phyloP scores from a whole-genome alignment of 2,113 vertebrate species.

The Calonectris borealis region DNA sequence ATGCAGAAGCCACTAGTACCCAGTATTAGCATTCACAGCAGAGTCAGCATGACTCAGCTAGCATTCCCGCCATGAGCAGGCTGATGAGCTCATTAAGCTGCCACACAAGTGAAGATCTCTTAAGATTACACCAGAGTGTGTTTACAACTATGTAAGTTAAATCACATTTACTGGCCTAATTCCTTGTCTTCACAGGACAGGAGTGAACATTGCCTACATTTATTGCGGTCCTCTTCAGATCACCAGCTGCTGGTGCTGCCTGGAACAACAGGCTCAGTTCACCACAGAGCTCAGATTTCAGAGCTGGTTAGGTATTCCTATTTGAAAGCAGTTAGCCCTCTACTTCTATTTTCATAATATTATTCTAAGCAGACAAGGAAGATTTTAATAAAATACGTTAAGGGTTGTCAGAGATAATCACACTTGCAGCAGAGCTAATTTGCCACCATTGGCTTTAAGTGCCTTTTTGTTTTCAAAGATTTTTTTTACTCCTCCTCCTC shows the following conservation, averaged over 20 bases:
- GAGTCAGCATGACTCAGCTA: not conserved
- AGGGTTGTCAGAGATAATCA: not conserved
- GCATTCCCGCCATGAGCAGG: not conserved
- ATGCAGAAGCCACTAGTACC: not conserved
- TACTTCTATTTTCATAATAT: not conserved
- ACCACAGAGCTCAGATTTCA: not conserved
- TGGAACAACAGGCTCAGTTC: not conserved
- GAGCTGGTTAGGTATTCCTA: not conserved
- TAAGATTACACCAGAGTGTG: not conserved
- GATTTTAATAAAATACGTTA: not conserved
- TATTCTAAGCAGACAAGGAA: not conserved
- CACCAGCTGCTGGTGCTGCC: not conserved
- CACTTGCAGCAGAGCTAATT: not conserved
- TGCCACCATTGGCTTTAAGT: not conserved
- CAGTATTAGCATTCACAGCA: not conserved
- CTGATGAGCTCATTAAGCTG: not conserved
- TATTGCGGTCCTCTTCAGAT: not conserved
- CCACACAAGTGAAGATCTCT: not conserved
- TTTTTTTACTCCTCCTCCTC: not conserved
- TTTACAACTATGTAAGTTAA: slow-evolving; percentile 5
- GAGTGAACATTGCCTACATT: not conserved
- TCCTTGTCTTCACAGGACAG: not conserved
- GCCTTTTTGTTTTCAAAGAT: not conserved
- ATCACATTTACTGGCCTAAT: slow-evolving; percentile 13
- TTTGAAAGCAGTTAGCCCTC: not conserved